Percentiles rank a stretch among this genome's conserved stretches.
Conservation (phyloP, 2,888 invertebrate genomes). For the Erpobdella octoculata region DNA sequence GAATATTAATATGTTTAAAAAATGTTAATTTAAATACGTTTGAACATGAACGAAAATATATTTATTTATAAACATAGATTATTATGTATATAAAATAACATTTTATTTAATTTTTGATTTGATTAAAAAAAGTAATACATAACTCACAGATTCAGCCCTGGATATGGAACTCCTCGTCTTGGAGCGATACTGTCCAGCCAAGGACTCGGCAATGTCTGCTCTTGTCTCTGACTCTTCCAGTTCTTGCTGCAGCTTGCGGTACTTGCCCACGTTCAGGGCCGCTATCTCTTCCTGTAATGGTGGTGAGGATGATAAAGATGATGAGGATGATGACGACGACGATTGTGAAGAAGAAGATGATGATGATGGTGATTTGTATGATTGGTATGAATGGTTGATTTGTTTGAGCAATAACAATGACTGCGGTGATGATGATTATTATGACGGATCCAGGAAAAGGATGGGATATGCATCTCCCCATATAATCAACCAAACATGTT, state of each 20-base stretch:
- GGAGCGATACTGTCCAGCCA: constrained; percentile 19
- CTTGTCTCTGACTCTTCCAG: constrained; percentile 27
- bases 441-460: too few relatives aligned
- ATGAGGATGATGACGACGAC: background rate
- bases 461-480: too few relatives aligned
- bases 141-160: constrained; percentile 10
- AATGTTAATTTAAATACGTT: too few relatives aligned
- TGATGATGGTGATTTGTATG: too few relatives aligned
- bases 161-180: constrained; percentile 17
- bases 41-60: too few relatives aligned
- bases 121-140: background rate
- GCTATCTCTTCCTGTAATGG: constrained; percentile 26
- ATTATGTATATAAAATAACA: background rate
- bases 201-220: constrained; percentile 25
- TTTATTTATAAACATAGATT: background rate
- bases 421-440: too few relatives aligned
- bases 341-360: too few relatives aligned
- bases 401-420: too few relatives aligned
- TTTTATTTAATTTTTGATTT: background rate
- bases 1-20: too few relatives aligned
- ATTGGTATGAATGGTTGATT: too few relatives aligned
- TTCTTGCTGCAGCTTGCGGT: constrained; percentile 29
- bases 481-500: too few relatives aligned
- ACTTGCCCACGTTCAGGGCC: constrained; percentile 28
- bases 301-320: background rate